These are phyloP conservation scores for Kryptopterus vitreolus DNA, from an alignment of 2,797 vertebrate species.

Conservation along the genomic window DNA sequence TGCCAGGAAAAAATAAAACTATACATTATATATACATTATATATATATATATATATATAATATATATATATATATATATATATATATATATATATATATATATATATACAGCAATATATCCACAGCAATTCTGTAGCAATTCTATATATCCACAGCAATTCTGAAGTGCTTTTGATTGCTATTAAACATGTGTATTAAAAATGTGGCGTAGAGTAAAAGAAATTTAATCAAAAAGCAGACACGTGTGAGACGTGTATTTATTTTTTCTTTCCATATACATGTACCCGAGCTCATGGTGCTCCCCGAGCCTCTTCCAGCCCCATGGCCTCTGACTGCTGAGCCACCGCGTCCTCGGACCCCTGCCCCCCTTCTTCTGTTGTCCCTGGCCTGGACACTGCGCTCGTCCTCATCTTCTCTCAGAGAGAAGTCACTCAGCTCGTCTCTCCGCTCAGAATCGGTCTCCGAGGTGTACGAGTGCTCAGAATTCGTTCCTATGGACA, in stretches of 20 bases:
- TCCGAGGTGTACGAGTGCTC: conserved; percentile 96
- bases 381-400: conserved; percentile 72
- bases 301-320: conserved; percentile 81
- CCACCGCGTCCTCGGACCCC: conserved; percentile 86
- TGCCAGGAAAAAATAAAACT: conserved; percentile 50
- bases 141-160: no score
- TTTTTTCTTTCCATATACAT: neutral
- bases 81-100: no score
- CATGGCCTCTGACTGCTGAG: conserved; percentile 83
- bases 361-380: conserved; percentile 79
- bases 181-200: no score
- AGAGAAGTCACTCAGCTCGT: conserved; percentile 97
- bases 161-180: no score
- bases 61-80: no score
- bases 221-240: neutral
- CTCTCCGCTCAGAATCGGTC: conserved; percentile 94
- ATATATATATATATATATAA: no score
- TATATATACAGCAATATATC: no score
- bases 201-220: neutral
- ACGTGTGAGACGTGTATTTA: neutral
- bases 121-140: no score
- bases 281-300: conserved; percentile 89
- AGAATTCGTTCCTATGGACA: conserved; percentile 86
- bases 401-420: conserved; percentile 86
- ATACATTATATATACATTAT: no score